phyloP scores from a whole-genome alignment of 2,797 vertebrate species.

The Tachyglossus aculeatus region DNA sequence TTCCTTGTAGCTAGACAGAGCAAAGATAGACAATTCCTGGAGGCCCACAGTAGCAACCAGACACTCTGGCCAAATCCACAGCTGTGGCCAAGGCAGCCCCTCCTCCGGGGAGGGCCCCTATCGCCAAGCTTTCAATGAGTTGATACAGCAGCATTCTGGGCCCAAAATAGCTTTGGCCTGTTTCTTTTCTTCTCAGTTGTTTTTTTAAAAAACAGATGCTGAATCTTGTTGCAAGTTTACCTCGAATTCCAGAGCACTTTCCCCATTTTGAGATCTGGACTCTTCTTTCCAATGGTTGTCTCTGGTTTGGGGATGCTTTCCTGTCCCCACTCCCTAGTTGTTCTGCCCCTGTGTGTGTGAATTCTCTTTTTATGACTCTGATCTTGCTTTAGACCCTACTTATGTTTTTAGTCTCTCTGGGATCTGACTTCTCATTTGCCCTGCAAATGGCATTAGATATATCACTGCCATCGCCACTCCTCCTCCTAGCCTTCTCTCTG shows the following conservation, averaged over 20 bases:
- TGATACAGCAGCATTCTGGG: not conserved
- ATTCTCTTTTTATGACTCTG: constrained; percentile 9
- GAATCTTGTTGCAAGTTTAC: constrained; percentile 2
- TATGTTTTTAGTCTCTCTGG: constrained; percentile 18
- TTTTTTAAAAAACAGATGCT: not conserved
- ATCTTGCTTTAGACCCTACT: constrained; percentile 37
- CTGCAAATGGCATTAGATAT: no score
- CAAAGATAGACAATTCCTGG: not conserved
- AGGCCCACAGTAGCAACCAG: not conserved
- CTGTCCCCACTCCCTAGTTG: not conserved
- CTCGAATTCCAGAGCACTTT: not conserved
- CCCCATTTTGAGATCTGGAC: not conserved
- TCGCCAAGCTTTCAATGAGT: not conserved
- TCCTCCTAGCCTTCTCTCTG: no score
- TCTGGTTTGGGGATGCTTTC: not conserved
- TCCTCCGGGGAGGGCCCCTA: not conserved
- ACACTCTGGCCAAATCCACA: not conserved
- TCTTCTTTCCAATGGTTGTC: not conserved
- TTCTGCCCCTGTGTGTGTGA: not conserved
- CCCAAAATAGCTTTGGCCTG: not conserved
- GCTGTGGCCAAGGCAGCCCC: not conserved
- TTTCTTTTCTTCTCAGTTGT: not conserved
- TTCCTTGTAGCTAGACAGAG: not conserved
- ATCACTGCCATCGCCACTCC: no score
- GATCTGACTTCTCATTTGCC: no score